These are phyloP conservation scores for Diabrotica virgifera DNA, from an alignment of 1,140 invertebrate genomes.

Conservation along the genomic window DNA sequence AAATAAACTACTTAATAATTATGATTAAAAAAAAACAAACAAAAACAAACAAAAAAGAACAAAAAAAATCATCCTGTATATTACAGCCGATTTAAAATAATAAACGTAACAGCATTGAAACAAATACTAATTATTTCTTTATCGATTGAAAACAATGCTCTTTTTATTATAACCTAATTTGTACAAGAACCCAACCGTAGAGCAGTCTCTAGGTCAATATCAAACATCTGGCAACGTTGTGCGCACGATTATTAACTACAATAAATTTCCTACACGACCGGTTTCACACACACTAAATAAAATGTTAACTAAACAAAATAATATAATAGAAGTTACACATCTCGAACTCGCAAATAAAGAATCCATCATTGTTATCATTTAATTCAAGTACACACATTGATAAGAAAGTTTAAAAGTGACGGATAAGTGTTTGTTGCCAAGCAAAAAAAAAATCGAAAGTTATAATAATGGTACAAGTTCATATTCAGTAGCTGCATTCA, in stretches of 20 bases:
- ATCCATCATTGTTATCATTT: slow-evolving; percentile 3
- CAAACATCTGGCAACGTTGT: neutral
- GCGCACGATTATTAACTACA: neutral
- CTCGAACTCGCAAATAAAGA: neutral
- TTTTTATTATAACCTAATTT: too few relatives aligned
- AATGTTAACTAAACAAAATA: neutral
- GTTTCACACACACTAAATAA: slow-evolving; percentile 1
- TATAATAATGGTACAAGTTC: neutral
- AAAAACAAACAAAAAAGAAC: too few relatives aligned
- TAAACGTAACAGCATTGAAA: too few relatives aligned
- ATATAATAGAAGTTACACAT: neutral
- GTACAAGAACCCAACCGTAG: too few relatives aligned
- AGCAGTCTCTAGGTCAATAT: neutral
- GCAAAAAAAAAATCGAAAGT: neutral
- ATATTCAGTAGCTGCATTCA: too few relatives aligned
- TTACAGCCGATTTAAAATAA: too few relatives aligned
- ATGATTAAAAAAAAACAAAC: too few relatives aligned
- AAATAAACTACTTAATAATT: too few relatives aligned
- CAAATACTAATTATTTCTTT: too few relatives aligned
- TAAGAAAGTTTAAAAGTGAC: slow-evolving; percentile 3
- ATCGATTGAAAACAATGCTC: too few relatives aligned
- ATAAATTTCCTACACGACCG: neutral
- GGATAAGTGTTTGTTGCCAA: neutral
- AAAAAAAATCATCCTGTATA: too few relatives aligned
- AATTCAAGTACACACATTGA: slow-evolving; percentile 2